phyloP scores from a whole-genome alignment of 2,888 invertebrate species.

The Cryptosula pallasiana region DNA sequence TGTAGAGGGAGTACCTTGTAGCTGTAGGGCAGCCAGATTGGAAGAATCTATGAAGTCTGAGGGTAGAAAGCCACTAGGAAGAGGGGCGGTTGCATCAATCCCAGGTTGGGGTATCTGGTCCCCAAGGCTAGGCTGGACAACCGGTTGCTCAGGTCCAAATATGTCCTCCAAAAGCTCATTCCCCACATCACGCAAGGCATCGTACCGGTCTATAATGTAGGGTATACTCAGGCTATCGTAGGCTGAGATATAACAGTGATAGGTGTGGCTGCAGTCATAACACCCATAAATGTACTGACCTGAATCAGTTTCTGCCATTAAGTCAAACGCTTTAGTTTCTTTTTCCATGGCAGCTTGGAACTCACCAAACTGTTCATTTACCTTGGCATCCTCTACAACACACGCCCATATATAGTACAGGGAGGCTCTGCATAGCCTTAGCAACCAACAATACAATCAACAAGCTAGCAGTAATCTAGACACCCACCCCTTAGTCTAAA shows the following conservation, averaged over 20 bases:
- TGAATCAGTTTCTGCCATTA: not conserved
- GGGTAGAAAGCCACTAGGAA: not conserved
- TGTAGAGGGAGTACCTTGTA: too few species aligned
- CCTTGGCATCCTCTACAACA: slow-evolving; percentile 10
- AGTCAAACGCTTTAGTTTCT: not conserved
- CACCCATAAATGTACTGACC: too few species aligned
- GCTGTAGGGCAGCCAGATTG: not conserved
- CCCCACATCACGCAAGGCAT: not conserved
- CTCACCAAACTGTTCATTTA: slow-evolving; percentile 20
- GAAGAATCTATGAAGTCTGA: not conserved
- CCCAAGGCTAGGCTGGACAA: not conserved
- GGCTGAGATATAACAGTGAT: too few species aligned
- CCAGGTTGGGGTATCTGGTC: not conserved
- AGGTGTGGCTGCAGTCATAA: too few species aligned
- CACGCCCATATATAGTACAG: too few species aligned
- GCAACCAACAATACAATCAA: not conserved
- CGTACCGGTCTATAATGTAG: slow-evolving; percentile 16
- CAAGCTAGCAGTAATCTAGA: too few species aligned
- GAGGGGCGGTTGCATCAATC: not conserved
- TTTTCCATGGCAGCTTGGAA: slow-evolving; percentile 2
- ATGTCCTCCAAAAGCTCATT: slow-evolving; percentile 3
- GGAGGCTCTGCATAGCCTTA: not conserved
- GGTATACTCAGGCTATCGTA: too few species aligned
- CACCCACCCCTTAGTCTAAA: not conserved
- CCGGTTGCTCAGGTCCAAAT: slow-evolving; percentile 4